Percentiles rank a stretch among this genome's conserved stretches.
Evolutionary conservation across 2,888 invertebrate genomes (phyloP).

Genomic region (Tyria jacobaeae): DNA sequence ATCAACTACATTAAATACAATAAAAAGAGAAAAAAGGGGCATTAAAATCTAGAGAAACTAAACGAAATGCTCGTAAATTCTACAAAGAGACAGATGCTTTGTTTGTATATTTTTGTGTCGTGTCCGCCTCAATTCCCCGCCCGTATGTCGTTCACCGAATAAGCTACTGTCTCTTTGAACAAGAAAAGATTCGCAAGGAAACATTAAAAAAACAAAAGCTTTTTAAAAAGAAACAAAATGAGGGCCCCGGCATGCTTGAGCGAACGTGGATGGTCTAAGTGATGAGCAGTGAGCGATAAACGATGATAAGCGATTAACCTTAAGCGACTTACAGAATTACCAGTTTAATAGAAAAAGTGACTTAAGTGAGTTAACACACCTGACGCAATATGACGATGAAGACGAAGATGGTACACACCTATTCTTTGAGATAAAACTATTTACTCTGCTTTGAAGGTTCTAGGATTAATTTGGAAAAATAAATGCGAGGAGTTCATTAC

Average conservation of each 20-base stretch:
- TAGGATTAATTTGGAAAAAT: no score
- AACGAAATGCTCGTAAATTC: no score
- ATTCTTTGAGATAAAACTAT: no score
- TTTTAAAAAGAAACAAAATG: slow-evolving; percentile 42
- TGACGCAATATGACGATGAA: no score
- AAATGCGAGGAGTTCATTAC: no score
- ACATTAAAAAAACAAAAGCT: slow-evolving; percentile 52
- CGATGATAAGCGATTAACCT: not conserved
- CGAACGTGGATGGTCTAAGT: slow-evolving; percentile 18
- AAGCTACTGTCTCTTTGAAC: slow-evolving; percentile 43
- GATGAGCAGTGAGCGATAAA: slow-evolving; percentile 27
- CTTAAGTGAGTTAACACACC: no score
- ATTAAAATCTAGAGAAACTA: no score
- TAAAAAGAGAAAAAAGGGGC: no score
- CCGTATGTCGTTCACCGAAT: slow-evolving; percentile 27
- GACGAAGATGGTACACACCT: no score
- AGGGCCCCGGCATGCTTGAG: slow-evolving; percentile 38
- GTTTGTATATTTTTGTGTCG: slow-evolving; percentile 4
- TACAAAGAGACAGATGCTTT: not conserved
- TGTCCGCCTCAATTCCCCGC: slow-evolving; percentile 20
- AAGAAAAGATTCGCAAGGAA: slow-evolving; percentile 44
- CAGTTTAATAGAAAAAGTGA: no score
- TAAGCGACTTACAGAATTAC: not conserved
- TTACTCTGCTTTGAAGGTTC: no score
- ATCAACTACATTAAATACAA: no score